Evolutionary conservation across 2,113 vertebrate genomes (phyloP).

Genomic region (Mesembrinibis cayennensis): DNA sequence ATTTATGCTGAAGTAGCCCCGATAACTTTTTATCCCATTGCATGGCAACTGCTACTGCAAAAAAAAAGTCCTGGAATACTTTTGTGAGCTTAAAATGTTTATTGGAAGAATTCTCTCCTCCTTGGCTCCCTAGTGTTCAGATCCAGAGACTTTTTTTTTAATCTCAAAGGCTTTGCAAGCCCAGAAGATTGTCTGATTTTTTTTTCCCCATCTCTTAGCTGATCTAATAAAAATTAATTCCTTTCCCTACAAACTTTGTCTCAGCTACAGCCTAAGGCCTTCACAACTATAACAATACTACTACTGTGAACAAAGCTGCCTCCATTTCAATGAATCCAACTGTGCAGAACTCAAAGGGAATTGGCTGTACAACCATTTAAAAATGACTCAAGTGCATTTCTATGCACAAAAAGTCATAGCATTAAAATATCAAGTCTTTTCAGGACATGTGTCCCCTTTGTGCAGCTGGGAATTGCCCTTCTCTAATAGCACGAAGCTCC

Average conservation of each 20-base stretch:
- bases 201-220: not conserved
- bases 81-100: not conserved
- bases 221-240: conserved; percentile 7
- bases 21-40: not conserved
- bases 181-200: not conserved
- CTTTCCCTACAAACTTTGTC: not conserved
- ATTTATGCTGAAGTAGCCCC: not conserved
- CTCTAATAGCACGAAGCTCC: conserved; percentile 15
- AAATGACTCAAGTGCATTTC: conserved; percentile 42
- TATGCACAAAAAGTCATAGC: conserved; percentile 14
- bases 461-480: conserved; percentile 33
- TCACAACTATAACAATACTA: conserved; percentile 25
- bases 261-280: conserved; percentile 5
- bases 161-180: not conserved
- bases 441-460: conserved; percentile 15
- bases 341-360: conserved; percentile 21
- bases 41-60: not conserved
- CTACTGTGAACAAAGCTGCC: conserved; percentile 42
- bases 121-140: not conserved
- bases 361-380: conserved; percentile 40
- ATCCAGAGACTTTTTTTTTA: not conserved
- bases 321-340: not conserved
- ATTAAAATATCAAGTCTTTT: conserved; percentile 15
- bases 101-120: not conserved
- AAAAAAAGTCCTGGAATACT: not conserved